These are phyloP conservation scores for Strongylocentrotus purpuratus DNA, from an alignment of 35 echinoderm and acorn worm genomes.

Conservation along the genomic window DNA sequence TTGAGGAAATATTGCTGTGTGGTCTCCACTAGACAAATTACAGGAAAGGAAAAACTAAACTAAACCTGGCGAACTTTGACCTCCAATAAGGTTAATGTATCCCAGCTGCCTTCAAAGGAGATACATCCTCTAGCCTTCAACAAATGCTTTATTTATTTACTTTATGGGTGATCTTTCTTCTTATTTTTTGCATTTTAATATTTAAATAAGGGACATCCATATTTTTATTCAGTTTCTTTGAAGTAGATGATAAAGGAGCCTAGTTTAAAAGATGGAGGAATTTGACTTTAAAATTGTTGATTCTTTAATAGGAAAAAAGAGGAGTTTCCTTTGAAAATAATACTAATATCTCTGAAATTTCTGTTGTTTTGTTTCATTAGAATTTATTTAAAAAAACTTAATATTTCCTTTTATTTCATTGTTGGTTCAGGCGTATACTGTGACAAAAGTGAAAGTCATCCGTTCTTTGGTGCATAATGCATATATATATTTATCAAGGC, in stretches of 20 bases:
- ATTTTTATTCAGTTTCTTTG: background rate
- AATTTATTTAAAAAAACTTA: background rate
- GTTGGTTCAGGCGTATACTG: background rate
- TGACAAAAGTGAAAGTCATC: background rate
- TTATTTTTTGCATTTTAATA: background rate
- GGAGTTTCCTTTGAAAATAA: background rate
- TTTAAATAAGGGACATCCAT: background rate
- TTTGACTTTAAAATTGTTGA: background rate
- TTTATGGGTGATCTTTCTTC: background rate
- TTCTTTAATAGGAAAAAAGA: background rate
- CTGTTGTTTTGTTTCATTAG: too few species aligned
- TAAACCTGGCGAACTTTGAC: constrained; percentile 42
- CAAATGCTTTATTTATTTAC: background rate
- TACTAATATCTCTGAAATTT: background rate
- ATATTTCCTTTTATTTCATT: background rate
- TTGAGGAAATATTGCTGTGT: constrained; percentile 35
- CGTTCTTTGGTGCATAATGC: background rate
- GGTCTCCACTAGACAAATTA: constrained; percentile 48
- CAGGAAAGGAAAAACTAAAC: constrained; percentile 43
- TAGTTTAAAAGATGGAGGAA: background rate
- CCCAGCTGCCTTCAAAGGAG: background rate
- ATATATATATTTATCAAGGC: background rate
- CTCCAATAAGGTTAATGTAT: constrained; percentile 28
- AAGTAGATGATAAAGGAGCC: background rate
- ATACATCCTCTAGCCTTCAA: background rate